Base-by-base conservation (phyloP, 2,888 invertebrate genomes). In the Caenorhabditis sp. region DNA sequence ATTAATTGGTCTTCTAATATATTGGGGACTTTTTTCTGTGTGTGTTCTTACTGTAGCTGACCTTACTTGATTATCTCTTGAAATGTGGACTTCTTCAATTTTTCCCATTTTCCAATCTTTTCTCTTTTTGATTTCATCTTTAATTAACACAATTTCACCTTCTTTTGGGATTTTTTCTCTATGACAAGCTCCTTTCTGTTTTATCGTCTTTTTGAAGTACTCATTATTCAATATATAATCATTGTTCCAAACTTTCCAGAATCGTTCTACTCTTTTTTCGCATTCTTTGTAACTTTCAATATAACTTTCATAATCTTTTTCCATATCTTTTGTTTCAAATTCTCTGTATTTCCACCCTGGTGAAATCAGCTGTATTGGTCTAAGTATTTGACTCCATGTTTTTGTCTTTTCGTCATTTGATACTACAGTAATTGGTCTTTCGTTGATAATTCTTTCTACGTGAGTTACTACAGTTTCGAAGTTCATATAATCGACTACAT, bases 101-200 rank as follows among this genome's bases (percentile, higher is more conserved):
- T 21, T 59, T 21, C 21, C 59, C n/a, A 59, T 6, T 50, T n/a
- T 37, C 60, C 60, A 60, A 21, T 60, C 37, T 43, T 60, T n/a
- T 60, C 50, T 43, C 21, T 23, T 23, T 50, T 12, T n/a, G 6
- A 3, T 49, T 17, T 60, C 51, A 50, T 60, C 51, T 49, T 26
- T 50, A 12, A 60, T 19, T 49, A 60, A 21, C 1, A 60, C 60
- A 14, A 60, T 50, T 23, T 60, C 60, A 4, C 60, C 60, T 5
- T 23, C 21, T 49, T 49, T 23, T 1, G 60, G 60, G 10, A 49
- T 19, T 23, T 23, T 50, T 23, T 23, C 3, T 10, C 12, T 21
- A 14, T 8, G 5, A 2, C 19, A 14, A 8, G 50, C 50, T 17
- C 26, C 27, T 24, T 60, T 49, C 10, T 49, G 14, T 10, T 60